phyloP scores from a whole-genome alignment of 2,113 vertebrate species.

The Dasyurus viverrinus region DNA sequence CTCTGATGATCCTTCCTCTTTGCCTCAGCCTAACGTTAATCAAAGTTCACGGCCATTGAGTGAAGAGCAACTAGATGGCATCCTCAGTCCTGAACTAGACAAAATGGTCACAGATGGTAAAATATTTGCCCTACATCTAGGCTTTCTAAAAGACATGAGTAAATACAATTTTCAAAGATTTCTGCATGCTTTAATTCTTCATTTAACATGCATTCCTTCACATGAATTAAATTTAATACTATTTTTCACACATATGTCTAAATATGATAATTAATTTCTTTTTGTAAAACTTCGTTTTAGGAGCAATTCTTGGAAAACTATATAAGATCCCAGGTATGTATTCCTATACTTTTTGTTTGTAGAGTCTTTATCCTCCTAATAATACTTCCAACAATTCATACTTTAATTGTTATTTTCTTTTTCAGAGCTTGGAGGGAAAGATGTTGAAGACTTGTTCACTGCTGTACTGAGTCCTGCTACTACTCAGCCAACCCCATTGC shows the following conservation, averaged over 20 bases:
- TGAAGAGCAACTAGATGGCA: constrained; percentile 95
- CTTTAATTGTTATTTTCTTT: neutral
- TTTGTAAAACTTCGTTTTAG: constrained; percentile 84
- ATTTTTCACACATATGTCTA: neutral
- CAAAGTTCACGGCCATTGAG: constrained; percentile 86
- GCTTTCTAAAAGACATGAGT: constrained; percentile 57
- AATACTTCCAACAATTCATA: neutral
- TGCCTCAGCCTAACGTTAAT: constrained; percentile 85
- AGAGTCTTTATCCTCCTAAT: neutral
- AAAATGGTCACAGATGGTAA: constrained; percentile 99
- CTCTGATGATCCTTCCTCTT: constrained; percentile 84
- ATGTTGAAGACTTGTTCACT: constrained; percentile 97
- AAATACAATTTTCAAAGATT: constrained; percentile 60
- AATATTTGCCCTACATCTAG: constrained; percentile 68
- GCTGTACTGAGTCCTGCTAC: constrained; percentile 93
- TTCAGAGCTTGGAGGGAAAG: constrained; percentile 95
- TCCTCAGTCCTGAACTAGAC: constrained; percentile 97
- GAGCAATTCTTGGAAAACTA: constrained; percentile 95
- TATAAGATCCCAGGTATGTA: constrained; percentile 97
- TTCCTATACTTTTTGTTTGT: constrained; percentile 45
- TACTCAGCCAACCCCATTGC: constrained; percentile 87
- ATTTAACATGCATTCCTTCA: constrained; percentile 12
- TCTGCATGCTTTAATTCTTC: constrained; percentile 26
- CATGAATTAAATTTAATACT: constrained; percentile 51
- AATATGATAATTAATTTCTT: constrained; percentile 38